A percentile compares a stretch with the other conserved stretches of the same genome.
Conservation (phyloP, 2,888 invertebrate genomes). For the Leptinotarsa juncta region DNA sequence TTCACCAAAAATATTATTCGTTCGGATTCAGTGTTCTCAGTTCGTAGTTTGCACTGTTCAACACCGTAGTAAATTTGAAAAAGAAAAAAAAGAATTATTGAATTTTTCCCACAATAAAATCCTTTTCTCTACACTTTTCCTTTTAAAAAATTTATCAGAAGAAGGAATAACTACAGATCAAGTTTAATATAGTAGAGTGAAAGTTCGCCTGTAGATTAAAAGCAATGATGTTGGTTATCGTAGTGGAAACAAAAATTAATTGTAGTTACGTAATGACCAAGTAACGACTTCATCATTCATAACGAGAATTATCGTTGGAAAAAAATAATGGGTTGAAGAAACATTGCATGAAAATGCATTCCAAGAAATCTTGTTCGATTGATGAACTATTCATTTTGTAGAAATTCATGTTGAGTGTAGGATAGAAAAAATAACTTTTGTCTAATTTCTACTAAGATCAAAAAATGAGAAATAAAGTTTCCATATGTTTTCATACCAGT, state of each 20-base stretch:
- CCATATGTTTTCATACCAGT: too few species aligned
- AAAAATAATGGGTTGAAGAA: background rate
- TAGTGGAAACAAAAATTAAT: conserved; percentile 43
- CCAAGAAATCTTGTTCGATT: too few species aligned
- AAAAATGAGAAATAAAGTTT: too few species aligned
- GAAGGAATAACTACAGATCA: background rate
- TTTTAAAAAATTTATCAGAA: background rate
- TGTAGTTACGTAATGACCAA: conserved; percentile 40
- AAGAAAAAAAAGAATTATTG: too few species aligned
- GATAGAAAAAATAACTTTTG: too few species aligned
- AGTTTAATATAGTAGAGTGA: background rate
- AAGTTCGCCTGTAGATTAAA: background rate
- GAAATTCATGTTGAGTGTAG: too few species aligned
- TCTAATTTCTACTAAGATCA: too few species aligned
- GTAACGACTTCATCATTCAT: background rate
- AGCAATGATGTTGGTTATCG: conserved; percentile 26
- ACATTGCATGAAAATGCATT: background rate
- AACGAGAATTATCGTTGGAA: conserved; percentile 7
- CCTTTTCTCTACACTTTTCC: background rate
- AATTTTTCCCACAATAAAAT: background rate
- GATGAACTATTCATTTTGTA: too few species aligned
- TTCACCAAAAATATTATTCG: too few species aligned
- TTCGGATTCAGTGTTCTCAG: too few species aligned
- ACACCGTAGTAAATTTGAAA: too few species aligned
- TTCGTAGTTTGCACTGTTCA: too few species aligned